Evolutionary conservation across 2,113 vertebrate genomes (phyloP).

Genomic region (Notarius quadriscutis): DNA sequence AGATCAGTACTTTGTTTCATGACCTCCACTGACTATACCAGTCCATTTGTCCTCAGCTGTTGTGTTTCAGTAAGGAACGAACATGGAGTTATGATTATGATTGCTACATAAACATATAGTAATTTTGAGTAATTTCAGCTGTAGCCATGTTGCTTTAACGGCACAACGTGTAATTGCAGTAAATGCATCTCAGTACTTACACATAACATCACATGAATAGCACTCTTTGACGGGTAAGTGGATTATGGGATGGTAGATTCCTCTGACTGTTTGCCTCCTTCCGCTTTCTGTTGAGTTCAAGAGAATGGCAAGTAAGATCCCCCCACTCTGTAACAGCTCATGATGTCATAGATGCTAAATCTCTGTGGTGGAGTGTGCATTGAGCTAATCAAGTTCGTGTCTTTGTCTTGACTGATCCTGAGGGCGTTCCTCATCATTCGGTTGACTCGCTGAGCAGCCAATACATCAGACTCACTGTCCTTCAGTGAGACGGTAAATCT

Average conservation of each 20-base stretch:
- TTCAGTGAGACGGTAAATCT: conserved; percentile 33
- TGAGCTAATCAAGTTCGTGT: conserved; percentile 75
- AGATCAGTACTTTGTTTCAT: conserved; percentile 35
- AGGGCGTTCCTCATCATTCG: conserved; percentile 64
- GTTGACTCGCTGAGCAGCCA: conserved; percentile 43
- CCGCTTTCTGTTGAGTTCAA: conserved; percentile 48
- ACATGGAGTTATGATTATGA: conserved; percentile 23
- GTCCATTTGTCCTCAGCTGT: conserved; percentile 4
- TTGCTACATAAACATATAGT: conserved; percentile 32
- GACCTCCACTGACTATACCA: conserved; percentile 3
- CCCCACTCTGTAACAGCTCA: conserved; percentile 54
- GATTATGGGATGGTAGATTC: conserved; percentile 50
- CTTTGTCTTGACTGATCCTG: conserved; percentile 70
- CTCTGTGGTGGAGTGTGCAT: conserved; percentile 64
- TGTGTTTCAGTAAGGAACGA: conserved; percentile 9
- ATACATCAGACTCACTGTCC: conserved; percentile 45
- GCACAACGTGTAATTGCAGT: conserved; percentile 27
- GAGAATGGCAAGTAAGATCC: conserved; percentile 48
- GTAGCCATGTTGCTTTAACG: conserved; percentile 16
- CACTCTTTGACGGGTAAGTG: conserved; percentile 50
- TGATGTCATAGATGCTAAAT: conserved; percentile 79
- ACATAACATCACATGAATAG: conserved; percentile 53
- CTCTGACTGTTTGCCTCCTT: conserved; percentile 42
- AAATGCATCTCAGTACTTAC: conserved; percentile 44
- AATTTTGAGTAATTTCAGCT: conserved; percentile 28